phyloP scores from a whole-genome alignment of 2,888 invertebrate genomes.

The Brachyopa scutellaris region DNA sequence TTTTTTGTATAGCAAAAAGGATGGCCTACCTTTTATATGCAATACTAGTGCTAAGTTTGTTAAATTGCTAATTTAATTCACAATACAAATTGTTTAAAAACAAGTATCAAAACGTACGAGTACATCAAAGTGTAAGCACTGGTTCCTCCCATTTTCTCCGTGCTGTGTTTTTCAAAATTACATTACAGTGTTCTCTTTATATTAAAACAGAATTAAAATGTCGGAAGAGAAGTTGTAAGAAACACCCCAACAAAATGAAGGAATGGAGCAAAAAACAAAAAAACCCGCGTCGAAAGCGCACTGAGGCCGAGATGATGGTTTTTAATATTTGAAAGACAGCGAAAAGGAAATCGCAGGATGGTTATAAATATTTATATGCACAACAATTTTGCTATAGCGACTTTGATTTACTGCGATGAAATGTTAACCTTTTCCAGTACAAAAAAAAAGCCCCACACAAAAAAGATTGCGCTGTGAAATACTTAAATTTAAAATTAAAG shows the following conservation, averaged over 20 bases:
- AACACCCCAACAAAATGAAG: neutral
- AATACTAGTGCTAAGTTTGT: too few species aligned
- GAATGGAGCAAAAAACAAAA: neutral
- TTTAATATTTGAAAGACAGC: constrained; percentile 59
- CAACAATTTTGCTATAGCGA: constrained; percentile 24
- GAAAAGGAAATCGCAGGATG: constrained; percentile 52
- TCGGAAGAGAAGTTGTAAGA: neutral
- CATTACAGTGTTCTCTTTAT: constrained; percentile 8
- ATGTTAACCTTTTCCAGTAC: constrained; percentile 41
- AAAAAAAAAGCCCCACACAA: neutral
- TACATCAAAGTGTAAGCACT: too few species aligned
- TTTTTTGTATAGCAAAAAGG: too few species aligned
- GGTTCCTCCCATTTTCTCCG: neutral
- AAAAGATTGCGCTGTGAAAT: neutral
- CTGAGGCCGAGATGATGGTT: constrained; percentile 50
- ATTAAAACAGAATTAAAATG: constrained; percentile 57
- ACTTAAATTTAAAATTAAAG: constrained; percentile 24
- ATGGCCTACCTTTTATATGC: too few species aligned
- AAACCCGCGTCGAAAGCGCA: neutral
- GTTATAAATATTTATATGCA: constrained; percentile 58
- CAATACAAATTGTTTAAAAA: too few species aligned
- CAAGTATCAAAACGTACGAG: too few species aligned
- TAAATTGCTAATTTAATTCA: too few species aligned
- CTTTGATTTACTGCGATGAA: constrained; percentile 57
- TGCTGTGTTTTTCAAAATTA: constrained; percentile 32